phyloP scores from a whole-genome alignment of 2,888 invertebrate genomes.

The Dascillus cervinus region DNA sequence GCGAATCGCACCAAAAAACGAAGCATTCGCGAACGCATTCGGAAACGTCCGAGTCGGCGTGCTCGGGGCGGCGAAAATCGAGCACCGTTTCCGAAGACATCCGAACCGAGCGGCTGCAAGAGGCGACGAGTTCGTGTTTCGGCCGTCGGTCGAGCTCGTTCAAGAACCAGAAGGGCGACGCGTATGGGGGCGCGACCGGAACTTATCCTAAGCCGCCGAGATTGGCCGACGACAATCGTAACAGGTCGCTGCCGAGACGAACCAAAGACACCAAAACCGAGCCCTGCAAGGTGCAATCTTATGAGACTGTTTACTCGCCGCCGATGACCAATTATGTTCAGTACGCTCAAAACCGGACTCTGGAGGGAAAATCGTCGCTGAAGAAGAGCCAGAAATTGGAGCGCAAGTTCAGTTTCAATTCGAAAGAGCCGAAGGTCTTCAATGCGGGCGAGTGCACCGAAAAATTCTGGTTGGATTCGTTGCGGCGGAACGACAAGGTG shows the following conservation, averaged over 20 bases:
- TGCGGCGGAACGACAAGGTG: slow-evolving; percentile 48
- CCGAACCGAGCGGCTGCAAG: background rate
- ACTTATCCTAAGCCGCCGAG: slow-evolving; percentile 34
- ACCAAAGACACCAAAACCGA: slow-evolving; percentile 6
- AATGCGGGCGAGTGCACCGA: slow-evolving; percentile 28
- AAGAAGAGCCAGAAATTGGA: slow-evolving; percentile 30
- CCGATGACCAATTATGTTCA: slow-evolving; percentile 36
- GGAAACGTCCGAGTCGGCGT: slow-evolving; percentile 13
- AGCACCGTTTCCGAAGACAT: background rate
- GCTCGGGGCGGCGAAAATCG: background rate
- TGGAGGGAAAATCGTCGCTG: slow-evolving; percentile 18
- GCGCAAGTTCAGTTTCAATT: slow-evolving; percentile 32
- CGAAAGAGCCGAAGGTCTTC: slow-evolving; percentile 24
- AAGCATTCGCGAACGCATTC: slow-evolving; percentile 28
- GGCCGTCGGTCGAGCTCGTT: slow-evolving; percentile 37
- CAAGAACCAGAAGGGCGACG: slow-evolving; percentile 28
- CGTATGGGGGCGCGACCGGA: slow-evolving; percentile 25
- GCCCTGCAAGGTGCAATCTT: slow-evolving; percentile 24
- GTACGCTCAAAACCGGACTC: slow-evolving; percentile 36
- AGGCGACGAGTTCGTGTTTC: slow-evolving; percentile 35
- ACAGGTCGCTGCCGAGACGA: slow-evolving; percentile 36
- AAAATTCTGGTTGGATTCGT: slow-evolving; percentile 50
- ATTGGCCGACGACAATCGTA: slow-evolving; percentile 28
- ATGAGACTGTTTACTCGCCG: slow-evolving; percentile 40
- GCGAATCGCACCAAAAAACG: slow-evolving; percentile 3